Evolutionary conservation across 2,113 vertebrate species (phyloP).

Genomic region (Bombycilla garrulus): DNA sequence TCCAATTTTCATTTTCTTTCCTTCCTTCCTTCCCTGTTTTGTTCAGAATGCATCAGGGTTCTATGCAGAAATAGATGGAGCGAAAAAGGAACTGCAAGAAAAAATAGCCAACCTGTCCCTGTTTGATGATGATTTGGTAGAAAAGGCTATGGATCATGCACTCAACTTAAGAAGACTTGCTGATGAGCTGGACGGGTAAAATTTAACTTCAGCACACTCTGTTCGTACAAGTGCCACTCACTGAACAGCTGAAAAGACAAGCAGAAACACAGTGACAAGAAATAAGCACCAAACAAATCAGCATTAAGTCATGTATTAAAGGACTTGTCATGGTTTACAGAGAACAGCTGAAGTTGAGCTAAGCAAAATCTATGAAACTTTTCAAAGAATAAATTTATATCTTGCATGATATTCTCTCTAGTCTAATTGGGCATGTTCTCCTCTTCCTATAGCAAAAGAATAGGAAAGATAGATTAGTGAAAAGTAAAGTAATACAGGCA

Average conservation of each 20-base stretch:
- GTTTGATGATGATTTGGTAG: conserved; percentile 82
- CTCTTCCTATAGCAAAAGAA: not conserved
- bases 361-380: not conserved
- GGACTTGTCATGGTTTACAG: not conserved
- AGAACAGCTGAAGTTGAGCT: not conserved
- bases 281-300: not conserved
- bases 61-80: conserved; percentile 92
- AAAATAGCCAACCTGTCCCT: conserved; percentile 81
- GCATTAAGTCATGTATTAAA: not conserved
- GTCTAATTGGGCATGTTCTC: not conserved
- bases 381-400: not conserved
- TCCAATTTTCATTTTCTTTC: not conserved
- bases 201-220: not conserved
- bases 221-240: not conserved
- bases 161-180: conserved; percentile 80
- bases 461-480: not conserved
- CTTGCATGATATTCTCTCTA: not conserved
- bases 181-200: conserved; percentile 82
- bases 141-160: conserved; percentile 80
- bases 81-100: conserved; percentile 76
- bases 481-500: not conserved
- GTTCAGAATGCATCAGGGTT: conserved; percentile 84
- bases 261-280: not conserved
- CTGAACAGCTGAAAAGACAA: not conserved
- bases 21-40: not conserved